Evolutionary conservation across 2,888 invertebrate species (phyloP).

Genomic region (Aporophyla nigra): DNA sequence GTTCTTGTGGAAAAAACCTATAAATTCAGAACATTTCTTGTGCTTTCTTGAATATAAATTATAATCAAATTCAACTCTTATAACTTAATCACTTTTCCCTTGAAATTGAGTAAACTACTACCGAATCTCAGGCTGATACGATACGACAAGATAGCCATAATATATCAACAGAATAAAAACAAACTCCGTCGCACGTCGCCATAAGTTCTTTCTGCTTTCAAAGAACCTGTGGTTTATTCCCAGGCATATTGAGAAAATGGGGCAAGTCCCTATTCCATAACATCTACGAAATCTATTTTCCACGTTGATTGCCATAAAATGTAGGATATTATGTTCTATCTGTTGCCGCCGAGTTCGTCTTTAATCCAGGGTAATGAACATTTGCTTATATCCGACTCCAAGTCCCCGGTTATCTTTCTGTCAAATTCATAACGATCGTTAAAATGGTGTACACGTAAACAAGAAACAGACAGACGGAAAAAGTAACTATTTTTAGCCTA

Average conservation of each 20-base stretch:
- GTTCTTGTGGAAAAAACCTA: neutral
- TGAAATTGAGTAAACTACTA: neutral
- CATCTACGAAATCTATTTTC: neutral
- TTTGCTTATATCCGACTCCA: neutral
- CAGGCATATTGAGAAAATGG: neutral
- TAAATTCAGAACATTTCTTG: neutral
- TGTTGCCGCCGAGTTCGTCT: neutral
- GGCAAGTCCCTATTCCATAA: neutral
- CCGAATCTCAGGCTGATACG: too few relatives aligned
- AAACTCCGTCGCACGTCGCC: too few relatives aligned
- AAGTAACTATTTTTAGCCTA: too few relatives aligned
- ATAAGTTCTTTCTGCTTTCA: neutral
- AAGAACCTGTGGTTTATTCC: neutral
- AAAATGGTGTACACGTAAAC: neutral
- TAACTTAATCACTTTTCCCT: neutral
- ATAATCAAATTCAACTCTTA: too few relatives aligned
- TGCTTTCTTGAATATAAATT: too few relatives aligned
- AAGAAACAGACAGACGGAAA: too few relatives aligned
- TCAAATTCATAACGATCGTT: neutral
- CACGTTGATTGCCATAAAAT: neutral
- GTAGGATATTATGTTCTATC: neutral
- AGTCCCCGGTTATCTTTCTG: neutral
- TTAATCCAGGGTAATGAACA: neutral
- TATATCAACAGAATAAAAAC: neutral
- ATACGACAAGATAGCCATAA: neutral